These are phyloP conservation scores for Caenorhabditis sp. DNA, from an alignment of 2,888 invertebrate species.

Conservation along the genomic window DNA sequence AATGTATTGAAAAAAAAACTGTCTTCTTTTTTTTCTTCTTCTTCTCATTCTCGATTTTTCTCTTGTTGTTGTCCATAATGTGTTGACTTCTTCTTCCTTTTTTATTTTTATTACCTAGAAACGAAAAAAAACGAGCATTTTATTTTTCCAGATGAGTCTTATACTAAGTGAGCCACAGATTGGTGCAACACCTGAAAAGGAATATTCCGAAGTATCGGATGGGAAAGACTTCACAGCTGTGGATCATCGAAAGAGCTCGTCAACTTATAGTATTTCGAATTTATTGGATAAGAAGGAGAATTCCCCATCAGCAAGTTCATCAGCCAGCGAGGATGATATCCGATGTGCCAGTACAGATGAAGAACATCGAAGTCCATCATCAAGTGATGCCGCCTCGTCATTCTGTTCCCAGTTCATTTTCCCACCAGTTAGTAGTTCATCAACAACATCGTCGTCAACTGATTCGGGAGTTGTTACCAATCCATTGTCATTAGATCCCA, in stretches of 20 bases:
- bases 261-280: constrained; percentile 38
- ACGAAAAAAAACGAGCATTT: constrained; percentile 2
- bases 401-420: constrained; percentile 27
- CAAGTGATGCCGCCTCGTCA: constrained; percentile 8
- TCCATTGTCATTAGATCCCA: constrained; percentile 17
- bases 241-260: constrained; percentile 22
- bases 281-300: constrained; percentile 35
- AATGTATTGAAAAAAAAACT: constrained; percentile 8
- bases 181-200: constrained; percentile 7
- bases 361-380: constrained; percentile 26
- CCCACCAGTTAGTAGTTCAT: constrained; percentile 6
- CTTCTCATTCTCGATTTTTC: background rate
- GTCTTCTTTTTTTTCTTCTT: background rate
- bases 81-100: background rate
- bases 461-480: constrained; percentile 9
- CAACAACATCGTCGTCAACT: constrained; percentile 5
- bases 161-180: constrained; percentile 20
- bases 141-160: constrained; percentile 13
- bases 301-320: constrained; percentile 25
- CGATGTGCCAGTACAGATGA: constrained; percentile 42
- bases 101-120: background rate
- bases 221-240: background rate
- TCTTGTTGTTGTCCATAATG: background rate
- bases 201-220: background rate
- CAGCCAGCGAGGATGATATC: constrained; percentile 34